A percentile compares a stretch with the other conserved stretches of the same genome.
phyloP scores from a whole-genome alignment of 2,888 invertebrate species.

The Pardosa pseudoannulata region DNA sequence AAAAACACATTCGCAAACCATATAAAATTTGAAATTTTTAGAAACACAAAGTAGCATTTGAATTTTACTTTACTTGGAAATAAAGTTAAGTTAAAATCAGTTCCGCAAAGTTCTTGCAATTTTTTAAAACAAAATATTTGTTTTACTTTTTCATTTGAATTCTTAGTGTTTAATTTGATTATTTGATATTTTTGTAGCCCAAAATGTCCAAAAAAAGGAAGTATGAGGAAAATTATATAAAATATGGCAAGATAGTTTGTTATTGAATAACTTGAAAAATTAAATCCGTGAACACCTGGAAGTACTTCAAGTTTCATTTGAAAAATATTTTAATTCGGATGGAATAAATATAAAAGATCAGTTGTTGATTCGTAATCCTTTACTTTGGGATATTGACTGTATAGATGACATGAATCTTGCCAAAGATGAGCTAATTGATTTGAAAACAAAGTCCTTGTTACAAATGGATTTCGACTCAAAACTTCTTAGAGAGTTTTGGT shows the following conservation, averaged over 20 bases:
- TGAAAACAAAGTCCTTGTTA: conserved; percentile 46
- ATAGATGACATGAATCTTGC: conserved; percentile 51
- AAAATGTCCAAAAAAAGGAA: no score
- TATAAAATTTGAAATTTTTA: no score
- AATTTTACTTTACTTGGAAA: no score
- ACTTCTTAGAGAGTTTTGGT: conserved; percentile 11
- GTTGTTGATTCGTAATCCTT: conserved; percentile 64
- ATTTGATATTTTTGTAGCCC: no score
- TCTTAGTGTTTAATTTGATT: no score
- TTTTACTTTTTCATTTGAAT: no score
- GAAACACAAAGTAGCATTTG: no score
- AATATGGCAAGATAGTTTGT: conserved; percentile 24
- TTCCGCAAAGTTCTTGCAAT: no score
- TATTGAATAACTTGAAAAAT: conserved; percentile 7
- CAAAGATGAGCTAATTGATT: conserved; percentile 46
- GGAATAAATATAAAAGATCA: conserved; percentile 47
- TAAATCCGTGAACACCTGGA: conserved; percentile 8
- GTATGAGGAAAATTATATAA: no score
- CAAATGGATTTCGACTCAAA: conserved; percentile 14
- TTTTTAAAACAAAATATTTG: no score
- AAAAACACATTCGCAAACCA: no score
- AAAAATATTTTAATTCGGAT: conserved; percentile 1
- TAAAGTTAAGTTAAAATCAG: no score
- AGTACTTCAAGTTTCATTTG: not conserved
- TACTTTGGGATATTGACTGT: conserved; percentile 60